Conservation (phyloP, 2,888 invertebrate species). For the Chaitophorus viminalis region DNA sequence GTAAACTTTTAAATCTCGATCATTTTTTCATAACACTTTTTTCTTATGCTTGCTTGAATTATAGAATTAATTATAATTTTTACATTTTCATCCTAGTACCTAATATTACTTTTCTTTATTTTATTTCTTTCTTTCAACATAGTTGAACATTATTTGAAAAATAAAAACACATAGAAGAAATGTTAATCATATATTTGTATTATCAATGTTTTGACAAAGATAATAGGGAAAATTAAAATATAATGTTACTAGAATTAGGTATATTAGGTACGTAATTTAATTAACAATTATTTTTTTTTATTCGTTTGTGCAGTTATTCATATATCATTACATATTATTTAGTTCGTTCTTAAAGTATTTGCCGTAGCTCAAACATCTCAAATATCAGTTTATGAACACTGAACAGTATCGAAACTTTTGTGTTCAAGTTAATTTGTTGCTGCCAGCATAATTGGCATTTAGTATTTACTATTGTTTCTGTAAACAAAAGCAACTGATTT, state of each 20-base stretch:
- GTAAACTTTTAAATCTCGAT: neutral
- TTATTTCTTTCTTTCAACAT: too few relatives aligned
- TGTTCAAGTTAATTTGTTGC: slow-evolving; percentile 1
- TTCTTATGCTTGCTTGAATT: neutral
- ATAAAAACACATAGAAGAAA: neutral
- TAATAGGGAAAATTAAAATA: neutral
- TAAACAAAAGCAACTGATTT: slow-evolving; percentile 14
- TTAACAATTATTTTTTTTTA: neutral
- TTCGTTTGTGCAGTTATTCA: neutral
- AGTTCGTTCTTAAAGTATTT: neutral
- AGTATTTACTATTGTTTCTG: slow-evolving; percentile 18
- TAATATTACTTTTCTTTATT: neutral
- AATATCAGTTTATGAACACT: neutral
- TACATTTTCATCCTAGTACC: neutral
- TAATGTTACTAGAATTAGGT: neutral
- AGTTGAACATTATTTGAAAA: neutral
- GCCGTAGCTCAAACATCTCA: neutral
- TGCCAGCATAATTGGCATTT: slow-evolving; percentile 26
- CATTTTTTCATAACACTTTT: neutral
- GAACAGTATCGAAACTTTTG: neutral
- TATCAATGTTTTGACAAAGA: neutral
- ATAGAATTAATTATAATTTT: neutral
- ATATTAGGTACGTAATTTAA: neutral
- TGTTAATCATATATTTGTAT: neutral
- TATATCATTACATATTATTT: slow-evolving; percentile 1